Evolutionary conservation across 2,888 invertebrate genomes (phyloP), one percentile per base, ranked within the genome.

Genomic region (Ennomos fuscantarius): DNA sequence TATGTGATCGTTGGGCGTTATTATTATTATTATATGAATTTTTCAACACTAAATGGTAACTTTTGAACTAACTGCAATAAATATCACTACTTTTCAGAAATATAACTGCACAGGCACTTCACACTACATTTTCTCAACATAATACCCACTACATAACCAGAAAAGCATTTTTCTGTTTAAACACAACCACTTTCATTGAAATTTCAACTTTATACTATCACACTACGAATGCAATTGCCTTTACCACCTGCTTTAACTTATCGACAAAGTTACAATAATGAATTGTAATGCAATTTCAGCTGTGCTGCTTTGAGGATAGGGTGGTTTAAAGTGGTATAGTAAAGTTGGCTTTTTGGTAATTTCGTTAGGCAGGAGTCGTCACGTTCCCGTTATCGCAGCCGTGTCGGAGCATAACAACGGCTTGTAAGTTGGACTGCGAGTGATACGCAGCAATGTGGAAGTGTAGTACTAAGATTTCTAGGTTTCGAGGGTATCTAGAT

Each of bases 381-480:
- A 81, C 81, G 81, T 81, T 65, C 78, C 64, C 63, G 70, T 70
- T 73, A 78, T 75, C 70, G 71, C 64, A 69, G 69, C 69, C 81
- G 80, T 81, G 81, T 75, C 72, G 63, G 50, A 63, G 81, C 79
- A 82, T 82, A 82, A 82, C 81, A 76, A 78, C 73, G 68, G 68
- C 73, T 65, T 72, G 78, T 73, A 74, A 78, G 76, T 75, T 73
- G 68, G 72, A 63, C 72, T 66, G 58, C 53, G 65, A 65, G 67
- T 70, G 69, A 71, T 73, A 69, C 69, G 68, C 15, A 46, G 48
- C 40, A 44, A 58, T 35, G 44, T 50, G 67, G 61, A 55, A 48
- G 39, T 43, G 52, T 13, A 68, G 62, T 52, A 63, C 64, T 67
- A 55, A 6, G 24, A 24, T 6, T 24, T 24, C 24, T 24, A 24